phyloP scores from a whole-genome alignment of 2,797 vertebrate species.

The Halcyon smyrnensis region DNA sequence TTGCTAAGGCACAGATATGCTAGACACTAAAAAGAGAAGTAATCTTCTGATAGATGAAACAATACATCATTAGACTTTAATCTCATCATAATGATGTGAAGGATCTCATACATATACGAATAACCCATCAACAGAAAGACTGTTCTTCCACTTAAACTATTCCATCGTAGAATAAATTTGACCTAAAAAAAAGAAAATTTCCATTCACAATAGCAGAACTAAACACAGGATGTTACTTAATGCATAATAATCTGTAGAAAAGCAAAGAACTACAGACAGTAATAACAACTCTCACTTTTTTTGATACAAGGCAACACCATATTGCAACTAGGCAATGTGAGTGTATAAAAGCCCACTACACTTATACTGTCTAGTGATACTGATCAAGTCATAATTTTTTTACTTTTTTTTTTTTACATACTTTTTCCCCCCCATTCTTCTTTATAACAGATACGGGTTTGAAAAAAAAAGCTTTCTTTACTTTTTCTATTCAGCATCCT shows the following conservation, averaged over 20 bases:
- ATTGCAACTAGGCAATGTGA: not conserved
- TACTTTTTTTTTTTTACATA: not conserved
- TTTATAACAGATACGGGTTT: not conserved
- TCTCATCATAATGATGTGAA: not conserved
- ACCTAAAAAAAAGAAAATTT: not conserved
- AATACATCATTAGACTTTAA: not conserved
- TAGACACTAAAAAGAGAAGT: not conserved
- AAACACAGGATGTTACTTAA: not conserved
- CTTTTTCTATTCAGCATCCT: constrained; percentile 47
- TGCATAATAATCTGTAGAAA: not conserved
- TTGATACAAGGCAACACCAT: not conserved
- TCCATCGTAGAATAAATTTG: not conserved
- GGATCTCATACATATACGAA: not conserved
- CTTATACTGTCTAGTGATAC: not conserved
- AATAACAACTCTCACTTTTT: not conserved
- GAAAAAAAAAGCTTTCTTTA: not conserved
- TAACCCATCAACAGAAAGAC: not conserved
- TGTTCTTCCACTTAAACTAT: not conserved
- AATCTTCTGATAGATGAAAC: not conserved
- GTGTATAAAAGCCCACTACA: not conserved
- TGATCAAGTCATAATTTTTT: not conserved
- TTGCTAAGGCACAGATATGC: not conserved
- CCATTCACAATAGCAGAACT: not conserved
- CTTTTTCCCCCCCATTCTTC: not conserved
- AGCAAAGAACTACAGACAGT: not conserved